phyloP scores from a whole-genome alignment of 2,113 vertebrate genomes.

The Rhabdomys dilectus region DNA sequence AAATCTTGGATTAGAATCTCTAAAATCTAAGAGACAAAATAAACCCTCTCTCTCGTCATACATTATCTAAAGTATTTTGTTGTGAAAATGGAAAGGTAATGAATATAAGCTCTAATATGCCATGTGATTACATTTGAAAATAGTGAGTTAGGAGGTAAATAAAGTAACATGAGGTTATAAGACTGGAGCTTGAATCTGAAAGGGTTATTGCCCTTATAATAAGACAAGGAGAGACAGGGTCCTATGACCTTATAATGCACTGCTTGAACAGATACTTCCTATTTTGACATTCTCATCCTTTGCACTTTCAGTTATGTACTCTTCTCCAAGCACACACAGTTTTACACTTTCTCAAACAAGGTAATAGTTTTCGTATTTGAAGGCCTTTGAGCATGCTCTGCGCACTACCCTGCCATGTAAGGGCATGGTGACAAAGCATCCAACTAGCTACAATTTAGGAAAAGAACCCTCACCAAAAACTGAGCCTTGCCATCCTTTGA shows the following conservation, averaged over 20 bases:
- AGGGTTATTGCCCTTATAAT: not conserved
- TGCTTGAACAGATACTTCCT: not conserved
- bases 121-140: not conserved
- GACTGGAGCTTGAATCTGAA: not conserved
- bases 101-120: not conserved
- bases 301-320: not conserved
- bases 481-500: not conserved
- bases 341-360: not conserved
- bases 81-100: not conserved
- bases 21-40: not conserved
- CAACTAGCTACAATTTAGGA: not conserved
- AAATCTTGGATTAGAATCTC: not conserved
- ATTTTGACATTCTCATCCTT: not conserved
- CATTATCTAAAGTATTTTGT: not conserved
- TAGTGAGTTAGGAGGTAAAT: not conserved
- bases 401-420: not conserved
- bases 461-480: not conserved
- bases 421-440: not conserved
- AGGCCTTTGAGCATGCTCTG: not conserved
- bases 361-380: not conserved
- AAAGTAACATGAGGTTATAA: not conserved
- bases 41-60: not conserved
- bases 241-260: not conserved
- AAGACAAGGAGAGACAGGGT: not conserved
- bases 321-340: not conserved